Base-by-base conservation (phyloP, 2,797 vertebrate genomes). In the Poeciliopsis gracilis region DNA sequence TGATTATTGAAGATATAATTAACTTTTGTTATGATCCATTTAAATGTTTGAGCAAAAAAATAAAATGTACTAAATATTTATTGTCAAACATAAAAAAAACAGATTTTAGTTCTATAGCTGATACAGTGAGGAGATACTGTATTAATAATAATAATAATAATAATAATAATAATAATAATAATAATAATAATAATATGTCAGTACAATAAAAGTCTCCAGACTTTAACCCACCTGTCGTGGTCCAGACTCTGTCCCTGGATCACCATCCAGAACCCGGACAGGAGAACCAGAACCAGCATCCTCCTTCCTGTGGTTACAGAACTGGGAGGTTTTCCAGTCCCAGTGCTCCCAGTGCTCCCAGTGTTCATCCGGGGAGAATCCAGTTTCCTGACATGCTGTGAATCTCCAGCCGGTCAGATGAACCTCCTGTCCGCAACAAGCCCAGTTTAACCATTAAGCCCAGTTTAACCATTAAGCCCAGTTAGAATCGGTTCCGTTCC, bases 211-310 rank as follows among this genome's bases (percentile, higher is more conserved):
- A 45, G 43, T 3, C 43, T 12, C 43, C 43, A 6, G 1, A 8
- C 2, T 43, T 38, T 38, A 12, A 5, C 77, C 36, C 18, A 91
- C 91, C 84, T 87, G 77, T 84, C 33, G 1, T 30, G 7, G 67
- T 92, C 86, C 84, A 76, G 1, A 1, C 12, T 1, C 46, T 86
- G 77, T 0, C 41, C 67, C 49, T 13, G 71, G 75, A n/a, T 77
- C 80, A 78, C 13, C n/a, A 36, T 1, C 10, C 83, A 86, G 46
- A 83, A 75, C 72, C 82, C 82, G 77, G 30, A 57, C 80, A 90
- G 66, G 11, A 91, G 79, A 72, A 87, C 79, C 59, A 87, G 82
- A 80, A 28, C 45, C 74, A 77, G 72, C 91, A 89, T 89, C 49
- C 30, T 79, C 41, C n/a, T 16, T 13, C 33, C 33, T 46, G 43